Base-by-base conservation (phyloP, 2,888 invertebrate genomes). In the Candidula unifasciata region DNA sequence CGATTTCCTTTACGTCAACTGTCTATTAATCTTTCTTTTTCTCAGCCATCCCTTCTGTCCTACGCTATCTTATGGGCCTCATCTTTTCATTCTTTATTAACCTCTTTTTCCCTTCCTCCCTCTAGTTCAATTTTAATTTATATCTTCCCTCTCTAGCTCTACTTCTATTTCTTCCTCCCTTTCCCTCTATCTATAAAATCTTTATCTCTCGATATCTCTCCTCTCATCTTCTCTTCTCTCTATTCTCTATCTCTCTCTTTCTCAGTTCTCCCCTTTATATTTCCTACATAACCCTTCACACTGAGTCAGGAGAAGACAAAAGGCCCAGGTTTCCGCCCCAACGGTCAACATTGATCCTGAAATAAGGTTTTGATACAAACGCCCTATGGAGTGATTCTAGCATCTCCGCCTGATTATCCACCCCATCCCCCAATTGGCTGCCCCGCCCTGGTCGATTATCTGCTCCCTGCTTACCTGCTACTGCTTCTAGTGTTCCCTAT, bases 311-410 rank as follows among this genome's bases (percentile, higher is more conserved):
- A n/a, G 24, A 57, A 30, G 54, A 24, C 37, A 35, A 44, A 54
- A 10, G 30, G 33, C 2, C 16, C 30, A 33, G 24, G 30, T 77
- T 35, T 57, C 21, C n/a, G 33, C 57, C 30, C 57, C n/a, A 33
- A 10, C 24, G 30, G 30, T 54, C 3, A 35, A 77, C 60, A 60
- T 35, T 35, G 60, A 77, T 33, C 6, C 35, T 30, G 5, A 60
- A 57, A 60, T 60, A 21, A 57, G 27, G 24, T 60, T 77, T 77
- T 77, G 35, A 60, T 57, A 76, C n/a, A 30, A 57, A 33, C 30
- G 27, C 57, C 54, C 33, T 21, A 33, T 77, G 30, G 57, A 54
- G 60, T 35, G 60, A 77, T 60, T 35, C 13, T 2, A 60, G 18
- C 30, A 57, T 77, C 60, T 21, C n/a, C 54, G 57, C 77, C 2